Base-by-base conservation (phyloP, 2,888 invertebrate genomes). In the Acanthosepion pharaonis region DNA sequence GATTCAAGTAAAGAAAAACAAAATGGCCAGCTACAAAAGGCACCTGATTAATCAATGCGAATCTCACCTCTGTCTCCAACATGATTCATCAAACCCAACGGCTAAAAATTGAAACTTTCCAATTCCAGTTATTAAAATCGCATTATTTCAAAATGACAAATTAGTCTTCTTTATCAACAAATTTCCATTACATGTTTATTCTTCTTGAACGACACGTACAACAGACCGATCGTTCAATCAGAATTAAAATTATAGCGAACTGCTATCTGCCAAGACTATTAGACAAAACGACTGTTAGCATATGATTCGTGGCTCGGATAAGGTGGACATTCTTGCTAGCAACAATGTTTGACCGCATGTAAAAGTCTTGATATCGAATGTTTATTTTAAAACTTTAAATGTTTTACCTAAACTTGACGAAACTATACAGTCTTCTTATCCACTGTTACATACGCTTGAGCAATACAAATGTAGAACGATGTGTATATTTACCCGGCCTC, bases 81-180 rank as follows among this genome's bases (percentile, higher is more conserved):
- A n/a, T 5, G 78, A 78, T 78, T 33, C 78, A 78, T 78, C 78
- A 78, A 78, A 78, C 33, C n/a, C 23, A n/a, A n/a, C 78, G n/a
- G n/a, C 11, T 2, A n/a, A n/a, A 15, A 20, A 15, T 55, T 20
- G 15, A 15, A 5, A 23, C 59, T 59, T 25, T 64, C 64, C 3
- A 8, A n/a, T 78, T 15, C n/a, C 78, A n/a, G 33, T 78, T 78
- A 78, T 78, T 33, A 4, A 0, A 78, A 78, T 18, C 15, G 3
- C n/a, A n/a, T 78, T 33, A 78, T 78, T 78, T 78, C n/a, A 78
- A 78, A 78, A 78, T 78, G n/a, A 78, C 78, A 78, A 78, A 78
- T 78, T 78, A 78, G 78, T 78, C 33, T n/a, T 78, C 78, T 78
- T 78, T 5, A 15, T 1, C 15, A n/a, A 33, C 78, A n/a, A n/a